phyloP scores from a whole-genome alignment of 1,140 invertebrate species.

The Potamilus streckersoni region DNA sequence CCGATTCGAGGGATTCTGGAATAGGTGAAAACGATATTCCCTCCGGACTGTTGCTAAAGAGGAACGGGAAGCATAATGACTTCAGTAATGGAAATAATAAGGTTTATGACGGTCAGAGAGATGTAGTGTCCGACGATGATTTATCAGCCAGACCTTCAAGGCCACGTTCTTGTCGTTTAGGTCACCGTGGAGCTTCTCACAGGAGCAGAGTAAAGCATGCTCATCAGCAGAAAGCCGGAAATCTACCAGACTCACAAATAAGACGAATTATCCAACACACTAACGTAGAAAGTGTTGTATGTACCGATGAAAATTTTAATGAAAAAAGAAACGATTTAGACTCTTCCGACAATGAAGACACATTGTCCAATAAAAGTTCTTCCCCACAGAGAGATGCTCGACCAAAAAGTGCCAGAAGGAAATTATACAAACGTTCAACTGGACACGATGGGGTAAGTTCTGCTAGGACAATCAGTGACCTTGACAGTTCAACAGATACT shows the following conservation, averaged over 20 bases:
- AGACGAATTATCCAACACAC: slow-evolving; percentile 15
- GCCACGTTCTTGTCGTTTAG: slow-evolving; percentile 43
- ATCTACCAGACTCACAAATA: slow-evolving; percentile 18
- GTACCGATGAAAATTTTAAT: slow-evolving; percentile 7
- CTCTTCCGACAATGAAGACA: slow-evolving; percentile 30
- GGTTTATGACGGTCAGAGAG: slow-evolving; percentile 18
- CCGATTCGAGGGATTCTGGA: slow-evolving; percentile 43
- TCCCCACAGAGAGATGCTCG: slow-evolving; percentile 6
- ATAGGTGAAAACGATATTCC: slow-evolving; percentile 47
- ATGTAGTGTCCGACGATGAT: slow-evolving; percentile 19
- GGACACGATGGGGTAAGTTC: slow-evolving; percentile 16
- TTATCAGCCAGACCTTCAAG: slow-evolving; percentile 22
- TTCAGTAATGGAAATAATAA: slow-evolving; percentile 17
- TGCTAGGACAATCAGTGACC: slow-evolving; percentile 27
- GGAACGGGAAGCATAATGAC: slow-evolving; percentile 4
- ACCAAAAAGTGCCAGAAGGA: slow-evolving; percentile 31
- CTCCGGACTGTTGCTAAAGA: slow-evolving; percentile 26
- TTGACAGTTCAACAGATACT: slow-evolving; percentile 38
- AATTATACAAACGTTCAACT: slow-evolving; percentile 7
- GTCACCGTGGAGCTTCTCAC: slow-evolving; percentile 27
- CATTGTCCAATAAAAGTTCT: slow-evolving; percentile 17
- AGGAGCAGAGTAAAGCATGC: slow-evolving; percentile 15
- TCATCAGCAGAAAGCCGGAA: slow-evolving; percentile 19
- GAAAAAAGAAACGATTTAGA: slow-evolving; percentile 20
- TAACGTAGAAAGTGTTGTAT: slow-evolving; percentile 2